phyloP scores from a whole-genome alignment of 2,113 vertebrate genomes.

The Tupaia tana region DNA sequence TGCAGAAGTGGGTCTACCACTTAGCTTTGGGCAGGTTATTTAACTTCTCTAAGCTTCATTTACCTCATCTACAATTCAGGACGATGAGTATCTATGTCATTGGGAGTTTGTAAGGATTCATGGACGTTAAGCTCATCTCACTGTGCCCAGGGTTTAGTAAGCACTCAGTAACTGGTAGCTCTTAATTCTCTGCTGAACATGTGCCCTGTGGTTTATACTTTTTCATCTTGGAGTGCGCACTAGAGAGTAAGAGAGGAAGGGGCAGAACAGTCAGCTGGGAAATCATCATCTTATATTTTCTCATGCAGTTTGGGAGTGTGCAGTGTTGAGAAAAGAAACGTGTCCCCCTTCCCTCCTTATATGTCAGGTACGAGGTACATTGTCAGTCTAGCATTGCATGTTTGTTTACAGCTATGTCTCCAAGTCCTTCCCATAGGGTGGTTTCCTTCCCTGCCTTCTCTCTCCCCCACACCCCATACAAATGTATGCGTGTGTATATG shows the following conservation, averaged over 20 bases:
- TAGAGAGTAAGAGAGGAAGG: conserved; percentile 21
- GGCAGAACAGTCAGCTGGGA: background rate
- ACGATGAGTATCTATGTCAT: background rate
- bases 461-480: background rate
- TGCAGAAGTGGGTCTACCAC: background rate
- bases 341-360: background rate
- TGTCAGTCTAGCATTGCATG: background rate
- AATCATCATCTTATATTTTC: background rate
- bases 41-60: conserved; percentile 1
- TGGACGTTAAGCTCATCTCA: background rate
- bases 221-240: background rate
- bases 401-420: background rate
- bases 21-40: background rate
- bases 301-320: background rate
- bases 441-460: background rate
- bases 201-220: background rate
- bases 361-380: background rate
- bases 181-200: background rate
- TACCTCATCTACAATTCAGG: background rate
- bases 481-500: background rate
- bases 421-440: background rate
- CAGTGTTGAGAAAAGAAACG: background rate
- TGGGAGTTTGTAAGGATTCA: background rate
- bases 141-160: background rate
- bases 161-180: background rate